Conservation (phyloP, 2,797 vertebrate genomes). For the Ctenopoma kingsleyae region DNA sequence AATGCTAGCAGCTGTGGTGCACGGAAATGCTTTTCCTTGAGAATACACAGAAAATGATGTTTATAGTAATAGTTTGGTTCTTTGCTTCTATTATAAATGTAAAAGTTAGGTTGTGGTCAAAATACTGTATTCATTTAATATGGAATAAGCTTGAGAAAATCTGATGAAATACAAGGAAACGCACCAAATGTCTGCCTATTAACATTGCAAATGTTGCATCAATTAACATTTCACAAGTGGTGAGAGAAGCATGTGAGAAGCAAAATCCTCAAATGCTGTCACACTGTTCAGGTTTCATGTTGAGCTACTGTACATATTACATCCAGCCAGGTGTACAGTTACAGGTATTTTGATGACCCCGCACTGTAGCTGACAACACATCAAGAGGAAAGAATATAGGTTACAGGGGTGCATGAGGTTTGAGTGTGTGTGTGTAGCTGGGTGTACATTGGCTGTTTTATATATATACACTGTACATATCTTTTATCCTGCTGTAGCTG, state of each 20-base stretch:
- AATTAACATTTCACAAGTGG: constrained; percentile 36
- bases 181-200: constrained; percentile 9
- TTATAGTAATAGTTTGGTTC: neutral
- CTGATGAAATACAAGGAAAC: constrained; percentile 46
- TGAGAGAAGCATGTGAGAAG: constrained; percentile 28
- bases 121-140: constrained; percentile 5
- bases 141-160: constrained; percentile 20
- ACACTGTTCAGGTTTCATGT: constrained; percentile 44
- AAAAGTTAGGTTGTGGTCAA: neutral
- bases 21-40: no score
- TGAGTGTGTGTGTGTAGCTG: constrained; percentile 12
- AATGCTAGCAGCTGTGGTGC: no score
- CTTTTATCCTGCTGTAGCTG: constrained; percentile 57
- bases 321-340: constrained; percentile 59
- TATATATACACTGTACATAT: constrained; percentile 63
- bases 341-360: constrained; percentile 69
- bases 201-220: constrained; percentile 21
- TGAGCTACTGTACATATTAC: constrained; percentile 52
- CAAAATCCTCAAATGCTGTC: constrained; percentile 42
- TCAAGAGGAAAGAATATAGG: constrained; percentile 59
- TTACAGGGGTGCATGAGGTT: constrained; percentile 21
- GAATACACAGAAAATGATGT: neutral
- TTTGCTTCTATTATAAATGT: neutral
- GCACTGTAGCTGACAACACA: constrained; percentile 57
- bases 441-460: constrained; percentile 43